These are phyloP conservation scores for Orbicella faveolata DNA, from an alignment of 64 coral and sea anemone genomes.

Conservation along the genomic window DNA sequence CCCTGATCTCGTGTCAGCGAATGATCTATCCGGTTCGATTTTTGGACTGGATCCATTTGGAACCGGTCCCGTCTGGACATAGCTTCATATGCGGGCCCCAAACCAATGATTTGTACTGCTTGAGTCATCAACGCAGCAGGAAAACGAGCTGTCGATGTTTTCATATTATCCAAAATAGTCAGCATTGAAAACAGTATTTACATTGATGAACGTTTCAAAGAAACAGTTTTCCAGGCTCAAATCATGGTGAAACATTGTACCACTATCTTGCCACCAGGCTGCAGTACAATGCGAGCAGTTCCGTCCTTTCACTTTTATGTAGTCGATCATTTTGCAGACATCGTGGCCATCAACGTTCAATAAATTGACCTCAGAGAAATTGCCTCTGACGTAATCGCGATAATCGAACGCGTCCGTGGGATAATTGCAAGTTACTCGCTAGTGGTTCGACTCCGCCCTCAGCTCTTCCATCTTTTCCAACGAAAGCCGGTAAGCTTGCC, in stretches of 20 bases:
- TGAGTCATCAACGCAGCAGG: background rate
- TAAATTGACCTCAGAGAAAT: background rate
- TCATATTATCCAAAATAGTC: background rate
- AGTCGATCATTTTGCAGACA: conserved; percentile 5
- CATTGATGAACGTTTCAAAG: background rate
- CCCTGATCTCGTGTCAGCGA: too few relatives aligned
- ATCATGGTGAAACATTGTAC: conserved; percentile 5
- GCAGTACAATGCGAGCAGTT: conserved; percentile 16
- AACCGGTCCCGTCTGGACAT: too few relatives aligned
- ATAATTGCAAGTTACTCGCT: conserved; percentile 40
- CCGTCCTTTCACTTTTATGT: conserved; percentile 17
- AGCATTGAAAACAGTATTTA: background rate
- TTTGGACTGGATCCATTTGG: too few relatives aligned
- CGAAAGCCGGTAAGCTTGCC: background rate
- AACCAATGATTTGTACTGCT: conserved; percentile 15
- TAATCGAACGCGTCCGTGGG: background rate
- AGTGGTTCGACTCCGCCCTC: conserved; percentile 12
- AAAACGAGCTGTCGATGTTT: background rate
- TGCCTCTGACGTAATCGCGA: conserved; percentile 29
- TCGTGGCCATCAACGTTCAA: background rate
- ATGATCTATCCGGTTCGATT: too few relatives aligned
- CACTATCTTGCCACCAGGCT: conserved; percentile 4
- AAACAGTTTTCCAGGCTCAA: background rate
- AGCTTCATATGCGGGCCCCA: background rate
- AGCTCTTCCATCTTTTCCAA: background rate